Evolutionary conservation across 2,797 vertebrate species (phyloP), one percentile per base, ranked within the genome.

Genomic region (Takifugu ocellatus): DNA sequence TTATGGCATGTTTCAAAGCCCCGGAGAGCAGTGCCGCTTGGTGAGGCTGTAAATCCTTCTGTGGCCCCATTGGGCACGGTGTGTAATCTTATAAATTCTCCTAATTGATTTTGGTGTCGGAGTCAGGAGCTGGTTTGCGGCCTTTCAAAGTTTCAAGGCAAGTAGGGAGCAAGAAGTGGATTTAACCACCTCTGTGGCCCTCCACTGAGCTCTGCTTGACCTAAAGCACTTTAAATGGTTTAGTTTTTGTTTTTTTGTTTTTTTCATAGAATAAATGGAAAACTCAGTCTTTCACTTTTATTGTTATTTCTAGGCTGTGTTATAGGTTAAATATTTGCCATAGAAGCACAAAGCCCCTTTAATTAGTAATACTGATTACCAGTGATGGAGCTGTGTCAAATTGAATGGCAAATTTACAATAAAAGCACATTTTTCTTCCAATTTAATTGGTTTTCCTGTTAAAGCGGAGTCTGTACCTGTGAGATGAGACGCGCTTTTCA

Each of bases 401-500:
- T n/a, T 9, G 6, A 11, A 21, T 46, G 44, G 27, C 46, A 29
- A 2, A 16, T 2, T 26, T 16, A 24, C n/a, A 10, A 21, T 65
- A 33, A 12, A 54, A 59, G 62, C 61, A 26, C 33, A 56, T 71
- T 10, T 31, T 39, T 59, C 62, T 24, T 27, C 65, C 59, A 56
- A 66, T 63, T 59, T 39, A 49, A 47, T 56, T 67, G 10, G 6
- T 59, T 57, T 54, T 57, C 45, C 62, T 52, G 7, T 48, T 52
- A 61, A 66, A 62, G 59, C 16, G 56, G 29, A 72, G 69, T 45
- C 17, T 1, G 45, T 68, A 62, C 65, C 58, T 63, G 27, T 5
- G 54, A 76, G 67, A 70, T 65, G 51, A 83, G 57, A 58, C 58
- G 15, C 63, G 72, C 80, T 86, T 79, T 79, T 84, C 82, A 83